A percentile compares a stretch with the other conserved stretches of the same genome.
Evolutionary conservation across 1,140 invertebrate species (phyloP).

Genomic region (Homarus americanus): DNA sequence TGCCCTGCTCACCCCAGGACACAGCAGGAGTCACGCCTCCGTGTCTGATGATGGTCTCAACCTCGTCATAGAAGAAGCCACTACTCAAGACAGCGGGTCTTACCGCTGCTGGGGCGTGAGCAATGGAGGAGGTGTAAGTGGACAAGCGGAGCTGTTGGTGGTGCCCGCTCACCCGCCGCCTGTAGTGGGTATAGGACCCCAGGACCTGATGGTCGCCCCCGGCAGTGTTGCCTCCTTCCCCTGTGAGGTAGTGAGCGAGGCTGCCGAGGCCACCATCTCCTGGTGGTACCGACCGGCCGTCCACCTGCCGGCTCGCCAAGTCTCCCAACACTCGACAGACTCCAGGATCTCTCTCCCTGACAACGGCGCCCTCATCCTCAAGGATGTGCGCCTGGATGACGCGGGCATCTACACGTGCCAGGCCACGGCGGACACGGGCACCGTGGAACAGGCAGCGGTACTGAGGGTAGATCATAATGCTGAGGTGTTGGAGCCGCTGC

Average conservation of each 20-base stretch:
- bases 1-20: constrained; percentile 35
- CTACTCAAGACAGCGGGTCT: constrained; percentile 38
- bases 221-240: constrained; percentile 32
- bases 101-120: constrained; percentile 57
- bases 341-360: constrained; percentile 28
- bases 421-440: constrained; percentile 21
- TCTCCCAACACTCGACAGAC: constrained; percentile 16
- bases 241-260: constrained; percentile 57
- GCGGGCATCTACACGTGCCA: constrained; percentile 35
- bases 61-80: constrained; percentile 13
- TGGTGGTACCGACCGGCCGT: constrained; percentile 67
- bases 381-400: constrained; percentile 22
- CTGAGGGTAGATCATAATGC: constrained; percentile 48
- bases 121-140: constrained; percentile 51
- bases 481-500: not conserved
- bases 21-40: constrained; percentile 9
- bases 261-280: constrained; percentile 28
- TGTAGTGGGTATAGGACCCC: constrained; percentile 22
- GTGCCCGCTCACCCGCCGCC: constrained; percentile 26
- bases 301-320: constrained; percentile 60
- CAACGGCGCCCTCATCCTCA: constrained; percentile 48
- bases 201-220: constrained; percentile 42
- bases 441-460: constrained; percentile 15
- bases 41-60: constrained; percentile 39
- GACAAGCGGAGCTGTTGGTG: constrained; percentile 31